Percentiles rank a stretch among this genome's conserved stretches.
Evolutionary conservation across 2,113 vertebrate genomes (phyloP).

Genomic region (Osmerus mordax): DNA sequence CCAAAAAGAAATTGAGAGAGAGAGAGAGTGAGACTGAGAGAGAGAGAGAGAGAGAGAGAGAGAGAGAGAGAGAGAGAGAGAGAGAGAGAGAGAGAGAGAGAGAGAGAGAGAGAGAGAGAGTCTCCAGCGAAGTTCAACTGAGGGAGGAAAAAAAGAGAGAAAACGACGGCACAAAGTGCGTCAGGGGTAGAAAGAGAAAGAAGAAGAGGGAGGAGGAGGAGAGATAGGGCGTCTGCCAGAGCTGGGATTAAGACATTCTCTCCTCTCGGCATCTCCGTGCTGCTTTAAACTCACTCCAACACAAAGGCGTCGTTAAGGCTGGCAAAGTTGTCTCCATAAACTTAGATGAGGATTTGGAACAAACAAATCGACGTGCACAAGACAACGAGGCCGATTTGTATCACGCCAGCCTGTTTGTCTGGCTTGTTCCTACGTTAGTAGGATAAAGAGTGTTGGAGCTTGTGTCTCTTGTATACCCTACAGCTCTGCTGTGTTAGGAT

Average conservation of each 20-base stretch:
- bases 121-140: conserved; percentile 51
- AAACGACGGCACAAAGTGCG: background rate
- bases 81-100: too few relatives aligned
- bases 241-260: conserved; percentile 65
- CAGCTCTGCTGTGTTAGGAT: too few relatives aligned
- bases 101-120: conserved; percentile 33
- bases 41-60: conserved; percentile 1
- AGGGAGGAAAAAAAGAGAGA: conserved; percentile 19
- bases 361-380: conserved; percentile 36
- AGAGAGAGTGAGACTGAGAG: too few relatives aligned
- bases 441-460: too few relatives aligned
- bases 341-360: conserved; percentile 29
- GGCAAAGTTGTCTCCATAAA: conserved; percentile 49
- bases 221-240: conserved; percentile 17
- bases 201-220: conserved; percentile 24
- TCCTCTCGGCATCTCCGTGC: conserved; percentile 58
- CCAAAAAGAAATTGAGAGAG: conserved; percentile 24
- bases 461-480: too few relatives aligned
- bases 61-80: conserved; percentile 22
- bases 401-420: background rate
- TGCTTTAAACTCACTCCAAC: conserved; percentile 52
- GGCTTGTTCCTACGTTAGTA: background rate
- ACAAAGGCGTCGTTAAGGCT: conserved; percentile 60
- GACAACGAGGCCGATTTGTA: conserved; percentile 40
- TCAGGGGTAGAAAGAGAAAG: conserved; percentile 7